Base-by-base conservation (phyloP, 2,113 vertebrate genomes). In the Eupsittula cactorum region DNA sequence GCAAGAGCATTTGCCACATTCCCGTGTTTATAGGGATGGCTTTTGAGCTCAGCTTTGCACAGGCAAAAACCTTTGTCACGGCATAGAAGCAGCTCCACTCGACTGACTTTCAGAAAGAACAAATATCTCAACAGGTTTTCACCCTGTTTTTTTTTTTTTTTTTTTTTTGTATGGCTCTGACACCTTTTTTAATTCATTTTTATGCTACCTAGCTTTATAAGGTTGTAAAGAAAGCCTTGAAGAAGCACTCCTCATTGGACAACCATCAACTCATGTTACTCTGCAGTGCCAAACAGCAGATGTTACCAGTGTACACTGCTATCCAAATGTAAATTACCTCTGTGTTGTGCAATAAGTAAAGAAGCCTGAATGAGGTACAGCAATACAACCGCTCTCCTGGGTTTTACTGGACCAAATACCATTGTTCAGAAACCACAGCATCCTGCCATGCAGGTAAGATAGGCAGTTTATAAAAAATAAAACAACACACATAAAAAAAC, bases 71-170 rank as follows among this genome's bases (percentile, higher is more conserved):
- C 13, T 59, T 4, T 1, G 28, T 28, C n/a, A 49, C 0, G 4
- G 39, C 67, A 25, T 2, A 37, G 27, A 42, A 63, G 35, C 28
- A 49, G 29, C 41, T 49, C 35, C 11, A 5, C 6, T 9, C 18
- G 28, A 0, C n/a, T 44, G 27, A 3, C 18, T 15, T 41, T 0
- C 47, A 2, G 24, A 8, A 49, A 17, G 46, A 46, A 21, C 1
- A 7, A 16, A 7, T 1, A 3, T 4, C 44, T 39, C 74, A 6
- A 19, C 24, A 7, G 15, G 4, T 24, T 59, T 69, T 19, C n/a
- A 5, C 14, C 5, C 29, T 13, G 25, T 5, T 39, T 39, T 24
- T 11, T 4, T 3, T 35, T 28, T 39, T 14, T n/a, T 47, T 23
- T 10, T 49, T 23, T 52, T 39, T 53, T 9, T 3, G 3, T 37